These are phyloP conservation scores for Tetragonula clypearis DNA, from an alignment of 1,140 invertebrate species.

Conservation along the genomic window DNA sequence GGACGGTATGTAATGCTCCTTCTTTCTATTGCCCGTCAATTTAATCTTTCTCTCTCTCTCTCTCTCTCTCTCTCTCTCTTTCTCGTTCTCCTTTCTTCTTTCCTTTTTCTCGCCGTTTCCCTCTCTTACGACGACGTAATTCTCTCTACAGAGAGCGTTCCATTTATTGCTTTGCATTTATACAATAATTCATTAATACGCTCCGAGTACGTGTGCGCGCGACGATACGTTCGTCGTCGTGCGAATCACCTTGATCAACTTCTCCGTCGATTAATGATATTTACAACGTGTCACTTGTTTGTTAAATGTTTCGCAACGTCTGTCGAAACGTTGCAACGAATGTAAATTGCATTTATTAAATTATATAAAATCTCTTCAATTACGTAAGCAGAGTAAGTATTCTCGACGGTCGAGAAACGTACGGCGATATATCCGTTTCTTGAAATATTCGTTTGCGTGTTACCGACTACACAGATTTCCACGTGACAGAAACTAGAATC, in stretches of 20 bases:
- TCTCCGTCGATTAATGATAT: not conserved
- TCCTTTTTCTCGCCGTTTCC: not conserved
- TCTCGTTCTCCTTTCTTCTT: not conserved
- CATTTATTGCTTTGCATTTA: not conserved
- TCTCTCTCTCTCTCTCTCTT: not conserved
- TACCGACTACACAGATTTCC: too few species aligned
- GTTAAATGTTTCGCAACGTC: too few species aligned
- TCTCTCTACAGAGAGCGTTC: not conserved
- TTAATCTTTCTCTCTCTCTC: constrained; percentile 14
- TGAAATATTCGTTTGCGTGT: too few species aligned
- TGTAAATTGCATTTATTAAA: too few species aligned
- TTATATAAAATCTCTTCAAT: too few species aligned
- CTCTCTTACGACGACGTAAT: not conserved
- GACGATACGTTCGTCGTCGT: not conserved
- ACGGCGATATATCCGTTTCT: too few species aligned
- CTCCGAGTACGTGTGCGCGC: not conserved
- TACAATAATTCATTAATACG: not conserved
- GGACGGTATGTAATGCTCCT: too few species aligned
- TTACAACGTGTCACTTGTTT: too few species aligned
- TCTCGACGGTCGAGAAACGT: too few species aligned
- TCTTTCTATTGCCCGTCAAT: too few species aligned
- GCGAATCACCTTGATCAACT: not conserved
- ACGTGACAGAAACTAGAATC: not conserved
- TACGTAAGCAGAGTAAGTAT: too few species aligned
- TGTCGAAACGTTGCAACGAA: too few species aligned